A percentile compares a stretch with the other conserved stretches of the same genome.
Evolutionary conservation across 2,888 invertebrate species (phyloP).

Genomic region (Nebria salina): DNA sequence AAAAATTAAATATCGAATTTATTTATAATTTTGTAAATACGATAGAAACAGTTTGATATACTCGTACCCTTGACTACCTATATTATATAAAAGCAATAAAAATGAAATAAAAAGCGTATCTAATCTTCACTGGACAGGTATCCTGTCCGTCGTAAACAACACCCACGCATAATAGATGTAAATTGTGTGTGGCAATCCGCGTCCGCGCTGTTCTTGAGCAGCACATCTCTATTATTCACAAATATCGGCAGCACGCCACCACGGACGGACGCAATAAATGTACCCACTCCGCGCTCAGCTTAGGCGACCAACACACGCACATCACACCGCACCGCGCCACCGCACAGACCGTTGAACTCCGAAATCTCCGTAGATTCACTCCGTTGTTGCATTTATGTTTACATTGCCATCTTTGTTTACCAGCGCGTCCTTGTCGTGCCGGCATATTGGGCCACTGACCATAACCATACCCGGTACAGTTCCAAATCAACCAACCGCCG

Average conservation of each 20-base stretch:
- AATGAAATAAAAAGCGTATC: no score
- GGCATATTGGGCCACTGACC: not conserved
- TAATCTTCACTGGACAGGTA: no score
- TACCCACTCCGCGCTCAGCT: not conserved
- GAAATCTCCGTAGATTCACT: conserved; percentile 2
- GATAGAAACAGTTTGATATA: no score
- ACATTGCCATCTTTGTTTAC: conserved; percentile 8
- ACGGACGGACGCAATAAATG: not conserved
- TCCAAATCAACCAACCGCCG: not conserved
- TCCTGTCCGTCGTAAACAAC: not conserved
- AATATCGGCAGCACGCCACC: not conserved
- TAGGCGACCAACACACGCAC: not conserved
- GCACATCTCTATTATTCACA: not conserved
- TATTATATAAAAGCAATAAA: no score
- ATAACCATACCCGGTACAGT: not conserved
- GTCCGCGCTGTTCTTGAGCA: not conserved
- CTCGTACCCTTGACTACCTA: no score
- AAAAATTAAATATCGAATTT: no score
- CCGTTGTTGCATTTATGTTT: conserved; percentile 10
- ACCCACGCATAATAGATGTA: not conserved
- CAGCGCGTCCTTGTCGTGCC: not conserved
- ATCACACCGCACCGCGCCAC: not conserved
- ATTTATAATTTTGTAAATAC: no score
- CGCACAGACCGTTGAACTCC: conserved; percentile 32
- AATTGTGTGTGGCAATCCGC: not conserved